Evolutionary conservation across 2,113 vertebrate species (phyloP).

Genomic region (Chiloscyllium plagiosum): DNA sequence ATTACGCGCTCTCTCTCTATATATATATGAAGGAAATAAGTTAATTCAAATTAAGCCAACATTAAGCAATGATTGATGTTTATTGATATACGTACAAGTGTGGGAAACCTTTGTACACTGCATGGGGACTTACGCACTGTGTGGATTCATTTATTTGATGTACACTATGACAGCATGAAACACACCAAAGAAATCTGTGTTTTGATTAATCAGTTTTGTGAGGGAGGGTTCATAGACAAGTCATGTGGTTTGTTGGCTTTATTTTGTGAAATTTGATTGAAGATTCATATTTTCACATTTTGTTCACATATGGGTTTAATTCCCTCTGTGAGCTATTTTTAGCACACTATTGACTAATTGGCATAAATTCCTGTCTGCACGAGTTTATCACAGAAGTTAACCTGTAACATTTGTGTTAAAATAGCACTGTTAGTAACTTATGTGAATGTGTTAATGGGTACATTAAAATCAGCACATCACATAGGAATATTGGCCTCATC

Average conservation of each 20-base stretch:
- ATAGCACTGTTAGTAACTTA: slow-evolving; percentile 18
- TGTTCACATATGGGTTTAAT: slow-evolving; percentile 33
- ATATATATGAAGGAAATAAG: background rate
- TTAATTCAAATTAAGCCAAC: background rate
- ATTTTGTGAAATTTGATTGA: slow-evolving; percentile 30
- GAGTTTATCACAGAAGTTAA: slow-evolving; percentile 19
- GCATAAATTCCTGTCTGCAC: slow-evolving; percentile 25
- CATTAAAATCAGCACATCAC: background rate
- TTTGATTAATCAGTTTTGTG: slow-evolving; percentile 27
- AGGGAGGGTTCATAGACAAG: slow-evolving; percentile 29
- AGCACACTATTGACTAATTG: slow-evolving; percentile 4
- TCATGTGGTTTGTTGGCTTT: slow-evolving; percentile 31
- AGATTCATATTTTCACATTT: slow-evolving; percentile 33
- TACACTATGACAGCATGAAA: background rate
- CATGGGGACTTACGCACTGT: background rate
- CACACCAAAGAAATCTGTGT: slow-evolving; percentile 33
- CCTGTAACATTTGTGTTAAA: slow-evolving; percentile 23
- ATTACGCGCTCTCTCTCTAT: background rate
- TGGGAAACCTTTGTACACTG: slow-evolving; percentile 15
- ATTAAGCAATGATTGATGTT: background rate
- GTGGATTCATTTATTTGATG: slow-evolving; percentile 20
- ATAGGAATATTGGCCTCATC: background rate
- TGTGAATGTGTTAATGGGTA: slow-evolving; percentile 23
- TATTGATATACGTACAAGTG: background rate
- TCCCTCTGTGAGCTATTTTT: slow-evolving; percentile 34